These are phyloP conservation scores for Callaeas wilsoni DNA, from an alignment of 2,113 vertebrate genomes.

Conservation along the genomic window DNA sequence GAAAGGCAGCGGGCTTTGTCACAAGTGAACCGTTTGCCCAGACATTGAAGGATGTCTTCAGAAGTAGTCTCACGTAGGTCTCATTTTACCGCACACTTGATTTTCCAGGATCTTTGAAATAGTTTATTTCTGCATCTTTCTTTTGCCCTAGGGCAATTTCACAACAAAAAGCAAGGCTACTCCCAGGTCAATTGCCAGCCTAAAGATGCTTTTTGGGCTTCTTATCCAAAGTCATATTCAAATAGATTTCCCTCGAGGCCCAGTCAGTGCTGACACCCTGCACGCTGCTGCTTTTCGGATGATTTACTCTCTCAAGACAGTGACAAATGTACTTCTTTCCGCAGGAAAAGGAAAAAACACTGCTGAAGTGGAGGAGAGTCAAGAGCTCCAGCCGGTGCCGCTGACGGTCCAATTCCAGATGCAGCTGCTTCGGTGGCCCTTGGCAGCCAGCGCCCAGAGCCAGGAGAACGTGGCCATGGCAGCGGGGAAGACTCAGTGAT, in stretches of 20 bases:
- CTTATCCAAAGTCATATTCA: neutral
- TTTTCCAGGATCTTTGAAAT: neutral
- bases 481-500: neutral
- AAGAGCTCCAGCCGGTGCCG: neutral
- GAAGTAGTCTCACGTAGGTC: conserved; percentile 10
- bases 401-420: conserved; percentile 77
- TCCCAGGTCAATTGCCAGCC: no score
- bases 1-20: conserved; percentile 18
- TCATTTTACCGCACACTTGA: neutral
- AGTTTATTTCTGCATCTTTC: neutral
- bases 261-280: neutral
- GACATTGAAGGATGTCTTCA: neutral
- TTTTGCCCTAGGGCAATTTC: neutral
- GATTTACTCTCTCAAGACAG: neutral
- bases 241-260: neutral
- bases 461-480: fast-evolving
- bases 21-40: neutral
- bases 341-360: conserved; percentile 54
- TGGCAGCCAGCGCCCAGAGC: neutral
- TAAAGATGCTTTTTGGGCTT: neutral
- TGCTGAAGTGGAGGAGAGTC: neutral
- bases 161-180: neutral
- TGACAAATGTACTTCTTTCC: neutral
- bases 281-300: neutral
- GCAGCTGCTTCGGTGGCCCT: conserved; percentile 71